These are phyloP conservation scores for Malurus elegans DNA, from an alignment of 2,113 vertebrate genomes.

Conservation along the genomic window DNA sequence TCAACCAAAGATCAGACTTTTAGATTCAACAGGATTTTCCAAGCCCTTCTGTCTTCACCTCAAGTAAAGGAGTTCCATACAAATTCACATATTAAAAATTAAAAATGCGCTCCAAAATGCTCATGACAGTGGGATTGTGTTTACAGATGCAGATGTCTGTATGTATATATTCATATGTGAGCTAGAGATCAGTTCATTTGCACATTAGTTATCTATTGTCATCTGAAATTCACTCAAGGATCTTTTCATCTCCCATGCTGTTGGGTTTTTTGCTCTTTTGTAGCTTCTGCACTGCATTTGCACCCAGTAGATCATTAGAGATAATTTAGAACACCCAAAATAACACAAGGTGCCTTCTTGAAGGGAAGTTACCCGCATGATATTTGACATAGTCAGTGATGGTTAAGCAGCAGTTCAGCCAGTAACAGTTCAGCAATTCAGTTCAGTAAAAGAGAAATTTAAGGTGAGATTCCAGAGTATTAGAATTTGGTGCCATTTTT, in stretches of 20 bases:
- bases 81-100: not conserved
- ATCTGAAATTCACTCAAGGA: not conserved
- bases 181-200: not conserved
- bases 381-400: not conserved
- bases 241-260: not conserved
- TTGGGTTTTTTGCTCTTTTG: not conserved
- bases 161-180: not conserved
- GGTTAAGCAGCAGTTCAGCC: not conserved
- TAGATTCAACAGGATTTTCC: not conserved
- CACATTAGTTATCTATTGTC: not conserved
- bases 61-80: not conserved
- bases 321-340: not conserved
- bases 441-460: not conserved
- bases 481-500: not conserved
- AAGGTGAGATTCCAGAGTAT: not conserved
- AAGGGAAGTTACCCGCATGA: not conserved
- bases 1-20: not conserved
- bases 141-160: not conserved
- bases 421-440: not conserved
- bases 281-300: not conserved
- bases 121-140: not conserved
- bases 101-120: not conserved
- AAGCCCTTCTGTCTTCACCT: not conserved
- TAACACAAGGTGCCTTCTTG: not conserved
- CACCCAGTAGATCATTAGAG: not conserved